Evolutionary conservation across 2,888 invertebrate genomes (phyloP).

Genomic region (Caenorhabditis afra): DNA sequence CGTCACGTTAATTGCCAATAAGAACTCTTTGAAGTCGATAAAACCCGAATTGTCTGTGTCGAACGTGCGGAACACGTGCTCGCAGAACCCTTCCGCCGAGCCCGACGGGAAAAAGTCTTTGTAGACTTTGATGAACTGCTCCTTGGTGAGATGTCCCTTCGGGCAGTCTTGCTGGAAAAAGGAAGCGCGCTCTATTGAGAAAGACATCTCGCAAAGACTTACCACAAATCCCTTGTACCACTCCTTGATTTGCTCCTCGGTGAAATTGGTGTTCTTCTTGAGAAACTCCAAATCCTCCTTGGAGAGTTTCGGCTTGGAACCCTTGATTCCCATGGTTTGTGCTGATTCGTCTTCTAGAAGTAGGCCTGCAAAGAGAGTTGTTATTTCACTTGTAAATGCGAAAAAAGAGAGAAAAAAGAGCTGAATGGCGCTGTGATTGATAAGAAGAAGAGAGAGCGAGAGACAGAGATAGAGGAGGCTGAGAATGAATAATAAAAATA

Average conservation of each 20-base stretch:
- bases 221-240: conserved; percentile 99
- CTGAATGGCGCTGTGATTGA: conserved; percentile 15
- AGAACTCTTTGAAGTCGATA: conserved; percentile 90
- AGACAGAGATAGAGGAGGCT: conserved; percentile 18
- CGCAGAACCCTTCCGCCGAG: conserved; percentile 81
- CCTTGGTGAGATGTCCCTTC: conserved; percentile 81
- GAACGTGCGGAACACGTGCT: conserved; percentile 81
- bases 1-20: conserved; percentile 97
- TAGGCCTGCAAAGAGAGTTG: conserved; percentile 26
- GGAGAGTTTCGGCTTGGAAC: conserved; percentile 80
- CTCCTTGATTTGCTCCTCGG: conserved; percentile 98
- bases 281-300: conserved; percentile 97
- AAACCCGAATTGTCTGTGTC: conserved; percentile 95
- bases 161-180: conserved; percentile 81
- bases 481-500: conserved; percentile 44
- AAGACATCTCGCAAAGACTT: conserved; percentile 81
- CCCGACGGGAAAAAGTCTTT: conserved; percentile 81
- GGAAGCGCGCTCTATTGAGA: neutral
- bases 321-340: conserved; percentile 79
- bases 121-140: conserved; percentile 81
- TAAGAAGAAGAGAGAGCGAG: conserved; percentile 35
- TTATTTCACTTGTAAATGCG: conserved; percentile 10
- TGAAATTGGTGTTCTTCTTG: conserved; percentile 96
- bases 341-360: conserved; percentile 36
- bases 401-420: conserved; percentile 7